Evolutionary conservation across 2,797 vertebrate genomes (phyloP), one percentile per base, ranked within the genome.

Genomic region (Ctenochaetus hawaiiensis): DNA sequence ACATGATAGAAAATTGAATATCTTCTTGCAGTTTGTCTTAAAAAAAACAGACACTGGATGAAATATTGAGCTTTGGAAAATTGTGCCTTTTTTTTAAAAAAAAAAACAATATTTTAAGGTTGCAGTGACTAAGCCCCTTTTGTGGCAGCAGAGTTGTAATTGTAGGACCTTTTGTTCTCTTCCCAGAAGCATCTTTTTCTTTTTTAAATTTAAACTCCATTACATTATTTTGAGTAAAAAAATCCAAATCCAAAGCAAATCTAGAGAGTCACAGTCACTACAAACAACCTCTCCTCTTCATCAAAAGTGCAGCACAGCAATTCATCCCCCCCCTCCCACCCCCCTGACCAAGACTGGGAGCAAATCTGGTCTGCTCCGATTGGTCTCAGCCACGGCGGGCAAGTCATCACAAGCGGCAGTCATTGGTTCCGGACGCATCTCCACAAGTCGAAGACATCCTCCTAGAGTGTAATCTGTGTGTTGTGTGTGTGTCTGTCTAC

Each of bases 331-430:
- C 62, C 54, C 49, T 22, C 23, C 30, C 18, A 61, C 26, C 56
- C 58, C 70, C 59, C 63, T 14, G 45, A 62, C 23, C 30, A 72
- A 57, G 22, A 41, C 26, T 58, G 20, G 20, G 34, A 76, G 64
- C 39, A 75, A 80, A 81, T 78, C 71, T 67, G 12, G 18, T 77
- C 79, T 49, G 52, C 62, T 59, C 11, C 34, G 2, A 87, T 88
- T 71, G 68, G 81, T 78, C 77, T 82, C 80, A 48, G 81, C 62
- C 72, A 89, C 11, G 49, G 69, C 74, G 49, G 53, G 58, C 45
- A 22, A 61, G 81, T 79, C 75, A 78, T 84, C 80, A 80, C 54
- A 72, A 69, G 56, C 60, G 22, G 66, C 63, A 14, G 34, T 57
- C 62, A 72, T 78, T 60, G 68, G 84, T 85, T 87, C 71, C 44